These are phyloP conservation scores for Leucophenga varia DNA, from an alignment of 1,140 invertebrate genomes.

Conservation along the genomic window DNA sequence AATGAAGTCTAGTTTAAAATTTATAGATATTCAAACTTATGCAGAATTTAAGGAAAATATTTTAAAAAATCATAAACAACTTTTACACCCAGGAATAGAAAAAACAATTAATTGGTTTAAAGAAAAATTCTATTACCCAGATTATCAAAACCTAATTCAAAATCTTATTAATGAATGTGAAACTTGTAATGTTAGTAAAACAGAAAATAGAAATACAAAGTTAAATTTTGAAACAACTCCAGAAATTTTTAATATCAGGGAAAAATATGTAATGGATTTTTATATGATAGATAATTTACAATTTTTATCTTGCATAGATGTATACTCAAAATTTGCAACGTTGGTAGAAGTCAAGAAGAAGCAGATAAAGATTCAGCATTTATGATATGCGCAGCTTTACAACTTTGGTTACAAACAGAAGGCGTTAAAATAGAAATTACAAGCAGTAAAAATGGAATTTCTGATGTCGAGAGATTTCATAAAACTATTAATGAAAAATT, in stretches of 20 bases:
- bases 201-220: background rate
- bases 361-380: conserved; percentile 6
- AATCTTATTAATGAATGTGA: conserved; percentile 8
- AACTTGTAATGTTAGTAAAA: conserved; percentile 5
- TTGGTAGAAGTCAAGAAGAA: conserved; percentile 1
- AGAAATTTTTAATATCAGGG: conserved; percentile 1
- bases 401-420: conserved; percentile 2
- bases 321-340: conserved; percentile 7
- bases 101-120: conserved; percentile 6
- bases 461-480: conserved; percentile 5
- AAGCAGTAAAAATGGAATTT: conserved; percentile 5
- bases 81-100: conserved; percentile 8
- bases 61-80: conserved; percentile 3
- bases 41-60: conserved; percentile 3
- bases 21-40: background rate
- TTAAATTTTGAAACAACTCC: conserved; percentile 4
- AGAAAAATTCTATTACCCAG: conserved; percentile 2
- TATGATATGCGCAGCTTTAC: conserved; percentile 1
- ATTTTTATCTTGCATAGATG: conserved; percentile 7
- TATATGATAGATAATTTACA: conserved; percentile 2
- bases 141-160: conserved; percentile 4
- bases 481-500: conserved; percentile 13
- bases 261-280: conserved; percentile 8
- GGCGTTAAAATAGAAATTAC: conserved; percentile 3
- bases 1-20: background rate